These are phyloP conservation scores for Papilio gigon DNA, from an alignment of 2,888 invertebrate genomes.

Conservation along the genomic window DNA sequence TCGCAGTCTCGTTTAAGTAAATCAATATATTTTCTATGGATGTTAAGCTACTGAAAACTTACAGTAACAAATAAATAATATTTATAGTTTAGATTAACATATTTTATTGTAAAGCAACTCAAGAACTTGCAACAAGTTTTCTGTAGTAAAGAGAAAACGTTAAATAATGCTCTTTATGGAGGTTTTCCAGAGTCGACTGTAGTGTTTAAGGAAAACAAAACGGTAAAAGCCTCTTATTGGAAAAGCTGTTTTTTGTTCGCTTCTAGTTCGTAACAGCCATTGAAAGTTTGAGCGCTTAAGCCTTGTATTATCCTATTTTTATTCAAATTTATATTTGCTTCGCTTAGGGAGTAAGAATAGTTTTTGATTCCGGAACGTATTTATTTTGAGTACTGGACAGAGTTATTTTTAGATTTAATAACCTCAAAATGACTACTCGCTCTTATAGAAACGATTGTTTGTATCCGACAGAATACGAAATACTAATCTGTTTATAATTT, in stretches of 20 bases:
- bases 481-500: no score
- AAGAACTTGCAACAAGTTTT: background rate
- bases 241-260: slow-evolving; percentile 23
- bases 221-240: slow-evolving; percentile 28
- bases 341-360: background rate
- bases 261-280: slow-evolving; percentile 14
- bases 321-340: background rate
- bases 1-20: no score
- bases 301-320: slow-evolving; percentile 14
- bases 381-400: no score
- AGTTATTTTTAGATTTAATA: no score
- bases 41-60: no score
- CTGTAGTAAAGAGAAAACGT: background rate
- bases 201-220: slow-evolving; percentile 35
- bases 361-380: background rate
- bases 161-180: slow-evolving; percentile 13
- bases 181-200: slow-evolving; percentile 8
- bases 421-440: no score
- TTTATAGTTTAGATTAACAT: background rate
- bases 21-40: no score
- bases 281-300: slow-evolving; percentile 16
- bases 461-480: no score
- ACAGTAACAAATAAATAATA: no score
- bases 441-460: no score
- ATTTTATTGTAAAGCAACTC: background rate